Evolutionary conservation across 2,113 vertebrate species (phyloP).

Genomic region (Cyanistes caeruleus): DNA sequence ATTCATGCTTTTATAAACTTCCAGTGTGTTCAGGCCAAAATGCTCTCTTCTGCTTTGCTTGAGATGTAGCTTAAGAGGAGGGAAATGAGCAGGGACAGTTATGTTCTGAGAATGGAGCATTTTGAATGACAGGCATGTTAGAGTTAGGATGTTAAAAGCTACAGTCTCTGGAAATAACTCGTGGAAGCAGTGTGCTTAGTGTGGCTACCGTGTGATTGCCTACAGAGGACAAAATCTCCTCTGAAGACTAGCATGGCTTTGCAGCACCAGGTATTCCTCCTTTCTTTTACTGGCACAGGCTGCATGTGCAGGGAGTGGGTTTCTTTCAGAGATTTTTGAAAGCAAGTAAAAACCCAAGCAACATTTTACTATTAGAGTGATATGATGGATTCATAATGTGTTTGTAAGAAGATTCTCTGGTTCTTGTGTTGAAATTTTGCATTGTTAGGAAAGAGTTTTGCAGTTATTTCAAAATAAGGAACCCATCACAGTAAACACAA

Average conservation of each 20-base stretch:
- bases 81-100: background rate
- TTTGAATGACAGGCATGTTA: background rate
- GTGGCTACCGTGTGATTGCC: background rate
- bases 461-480: slow-evolving; percentile 21
- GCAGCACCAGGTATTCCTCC: background rate
- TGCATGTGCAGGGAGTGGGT: background rate
- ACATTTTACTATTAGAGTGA: background rate
- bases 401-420: background rate
- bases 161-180: background rate
- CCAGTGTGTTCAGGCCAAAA: background rate
- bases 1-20: background rate
- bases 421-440: background rate
- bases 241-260: background rate
- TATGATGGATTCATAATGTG: background rate
- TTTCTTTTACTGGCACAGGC: background rate
- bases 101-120: background rate
- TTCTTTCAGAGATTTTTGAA: background rate
- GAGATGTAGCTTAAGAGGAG: background rate
- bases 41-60: background rate
- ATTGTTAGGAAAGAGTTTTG: slow-evolving; percentile 2
- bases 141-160: background rate
- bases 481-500: background rate
- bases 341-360: background rate
- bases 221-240: background rate
- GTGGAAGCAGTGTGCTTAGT: background rate